Conservation (phyloP, 2,797 vertebrate species). For the Acanthurus tractus region DNA sequence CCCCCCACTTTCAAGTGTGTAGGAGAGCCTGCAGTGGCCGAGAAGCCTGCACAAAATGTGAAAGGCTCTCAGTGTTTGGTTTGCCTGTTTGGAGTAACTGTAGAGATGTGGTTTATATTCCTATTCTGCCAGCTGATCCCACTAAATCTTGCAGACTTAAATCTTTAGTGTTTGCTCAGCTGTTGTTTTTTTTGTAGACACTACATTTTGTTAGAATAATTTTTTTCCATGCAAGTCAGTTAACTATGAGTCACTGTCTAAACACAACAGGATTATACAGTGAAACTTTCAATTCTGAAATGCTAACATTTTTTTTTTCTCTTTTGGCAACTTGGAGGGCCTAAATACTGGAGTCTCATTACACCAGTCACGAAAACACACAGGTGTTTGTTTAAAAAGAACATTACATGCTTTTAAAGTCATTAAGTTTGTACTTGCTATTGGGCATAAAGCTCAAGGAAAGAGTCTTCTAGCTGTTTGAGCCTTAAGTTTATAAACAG, state of each 20-base stretch:
- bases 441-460: background rate
- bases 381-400: background rate
- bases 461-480: no score
- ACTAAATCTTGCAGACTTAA: no score
- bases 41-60: no score
- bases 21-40: no score
- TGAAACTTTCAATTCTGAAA: background rate
- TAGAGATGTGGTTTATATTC: no score
- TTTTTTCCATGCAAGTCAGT: constrained; percentile 4
- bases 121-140: no score
- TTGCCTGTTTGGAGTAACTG: no score
- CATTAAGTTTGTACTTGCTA: background rate
- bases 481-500: background rate
- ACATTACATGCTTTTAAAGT: background rate
- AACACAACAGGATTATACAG: background rate
- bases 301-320: no score
- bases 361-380: background rate
- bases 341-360: background rate
- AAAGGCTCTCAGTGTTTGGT: no score
- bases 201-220: background rate
- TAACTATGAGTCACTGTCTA: background rate
- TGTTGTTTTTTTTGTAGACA: background rate
- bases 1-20: no score
- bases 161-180: no score
- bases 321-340: background rate